Percentiles rank a stretch among this genome's conserved stretches.
phyloP scores from a whole-genome alignment of 2,113 vertebrate species.

The Phalacrocorax carbo region DNA sequence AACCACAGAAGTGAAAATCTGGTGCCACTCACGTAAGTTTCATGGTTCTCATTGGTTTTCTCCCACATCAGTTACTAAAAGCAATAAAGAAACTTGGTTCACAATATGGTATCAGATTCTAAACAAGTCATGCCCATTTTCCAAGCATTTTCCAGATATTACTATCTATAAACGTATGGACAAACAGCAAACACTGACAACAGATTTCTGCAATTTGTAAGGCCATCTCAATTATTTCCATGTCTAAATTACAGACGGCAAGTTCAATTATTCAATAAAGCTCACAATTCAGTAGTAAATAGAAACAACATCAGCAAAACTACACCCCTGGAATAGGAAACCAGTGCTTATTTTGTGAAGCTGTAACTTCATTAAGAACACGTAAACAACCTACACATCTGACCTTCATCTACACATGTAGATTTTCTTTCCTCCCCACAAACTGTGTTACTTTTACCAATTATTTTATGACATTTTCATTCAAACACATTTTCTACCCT shows the following conservation, averaged over 20 bases:
- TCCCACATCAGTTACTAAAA: not conserved
- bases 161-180: not conserved
- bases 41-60: not conserved
- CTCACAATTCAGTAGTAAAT: not conserved
- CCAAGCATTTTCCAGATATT: not conserved
- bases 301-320: not conserved
- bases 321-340: not conserved
- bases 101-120: not conserved
- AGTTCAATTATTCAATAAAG: not conserved
- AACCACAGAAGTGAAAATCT: not conserved
- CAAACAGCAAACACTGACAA: not conserved
- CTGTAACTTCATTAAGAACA: not conserved
- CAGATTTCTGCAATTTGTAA: not conserved
- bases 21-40: not conserved
- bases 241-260: not conserved
- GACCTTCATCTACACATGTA: not conserved
- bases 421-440: not conserved
- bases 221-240: not conserved
- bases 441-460: not conserved
- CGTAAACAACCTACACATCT: not conserved
- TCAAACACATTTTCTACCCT: not conserved
- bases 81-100: not conserved
- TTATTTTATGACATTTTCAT: not conserved
- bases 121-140: not conserved
- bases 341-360: not conserved